Evolutionary conservation across 2,797 vertebrate species (phyloP), one percentile per base, ranked within the genome.

Genomic region (Accipiter fasciatus): DNA sequence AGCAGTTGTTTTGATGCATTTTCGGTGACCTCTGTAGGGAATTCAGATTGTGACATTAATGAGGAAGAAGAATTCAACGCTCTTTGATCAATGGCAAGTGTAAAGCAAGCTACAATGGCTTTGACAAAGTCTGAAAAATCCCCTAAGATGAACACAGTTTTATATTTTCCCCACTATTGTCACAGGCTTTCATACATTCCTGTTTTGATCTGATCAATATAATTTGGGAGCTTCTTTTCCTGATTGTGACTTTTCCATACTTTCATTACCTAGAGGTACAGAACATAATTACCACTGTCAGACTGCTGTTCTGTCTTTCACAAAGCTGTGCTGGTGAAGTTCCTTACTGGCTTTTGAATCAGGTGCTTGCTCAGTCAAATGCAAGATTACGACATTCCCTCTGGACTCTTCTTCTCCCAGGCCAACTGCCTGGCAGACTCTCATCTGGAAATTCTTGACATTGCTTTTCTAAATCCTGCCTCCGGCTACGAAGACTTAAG

Each of bases 391-490:
- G 2, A 80, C 21, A 10, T 71, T 94, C 91, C 75, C 83, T 85
- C 54, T 31, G 58, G 91, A 81, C 18, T 78, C n/a, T 78, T 66
- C 64, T 92, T 24, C 39, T 94, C 70, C 40, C 79, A 79, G 50
- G 50, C 73, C 76, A 96, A 86, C 72, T 94, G 88, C 76, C 62
- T 94, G 70, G 55, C 84, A 88, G 80, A 78, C 24, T 96, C 52
- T 79, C 49, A 84, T 91, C 46, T 76, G 76, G 79, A 94, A 95
- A 94, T 93, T 92, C 73, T 94, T 94, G 50, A 93, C 85, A 89
- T 52, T 72, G 82, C 26, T 95, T 97, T 93, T 89, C 88, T 93
- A 97, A 97, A 87, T 95, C 40, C 77, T 95, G 31, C 29, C 89
- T 96, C 94, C 10, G 37, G 88, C 61, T 95, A 87, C 20, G 71